Conservation (phyloP, 1,140 invertebrate species). For the Diorhabda sublineata region DNA sequence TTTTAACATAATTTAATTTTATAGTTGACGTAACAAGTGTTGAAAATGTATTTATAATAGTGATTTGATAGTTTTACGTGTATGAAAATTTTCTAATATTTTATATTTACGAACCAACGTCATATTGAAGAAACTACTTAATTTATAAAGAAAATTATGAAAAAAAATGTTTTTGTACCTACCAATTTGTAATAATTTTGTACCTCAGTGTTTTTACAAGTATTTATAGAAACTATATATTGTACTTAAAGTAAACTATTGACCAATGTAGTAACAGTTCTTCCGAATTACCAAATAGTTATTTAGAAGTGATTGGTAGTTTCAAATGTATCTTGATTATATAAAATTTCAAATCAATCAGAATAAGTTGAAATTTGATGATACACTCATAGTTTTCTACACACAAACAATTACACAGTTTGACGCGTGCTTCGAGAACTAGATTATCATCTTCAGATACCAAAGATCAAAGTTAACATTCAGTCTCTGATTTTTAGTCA, state of each 20-base stretch:
- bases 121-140: constrained; percentile 17
- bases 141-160: constrained; percentile 20
- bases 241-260: constrained; percentile 29
- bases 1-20: too few species aligned
- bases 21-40: not conserved
- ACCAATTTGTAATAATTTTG: constrained; percentile 39
- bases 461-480: too few species aligned
- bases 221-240: constrained; percentile 27
- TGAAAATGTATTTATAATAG: constrained; percentile 1
- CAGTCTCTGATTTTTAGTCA: too few species aligned
- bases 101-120: not conserved
- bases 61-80: constrained; percentile 6
- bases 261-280: constrained; percentile 40
- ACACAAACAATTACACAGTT: too few species aligned
- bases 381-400: too few species aligned
- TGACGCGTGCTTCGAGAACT: too few species aligned
- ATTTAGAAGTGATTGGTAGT: not conserved
- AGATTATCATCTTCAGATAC: too few species aligned
- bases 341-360: too few species aligned
- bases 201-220: constrained; percentile 41
- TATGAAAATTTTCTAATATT: constrained; percentile 4
- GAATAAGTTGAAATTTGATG: too few species aligned
- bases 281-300: constrained; percentile 24
- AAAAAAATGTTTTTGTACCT: constrained; percentile 32
- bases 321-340: too few species aligned